These are phyloP conservation scores for Caenorhabditis remanei DNA, from an alignment of 1,140 invertebrate species.

Conservation along the genomic window DNA sequence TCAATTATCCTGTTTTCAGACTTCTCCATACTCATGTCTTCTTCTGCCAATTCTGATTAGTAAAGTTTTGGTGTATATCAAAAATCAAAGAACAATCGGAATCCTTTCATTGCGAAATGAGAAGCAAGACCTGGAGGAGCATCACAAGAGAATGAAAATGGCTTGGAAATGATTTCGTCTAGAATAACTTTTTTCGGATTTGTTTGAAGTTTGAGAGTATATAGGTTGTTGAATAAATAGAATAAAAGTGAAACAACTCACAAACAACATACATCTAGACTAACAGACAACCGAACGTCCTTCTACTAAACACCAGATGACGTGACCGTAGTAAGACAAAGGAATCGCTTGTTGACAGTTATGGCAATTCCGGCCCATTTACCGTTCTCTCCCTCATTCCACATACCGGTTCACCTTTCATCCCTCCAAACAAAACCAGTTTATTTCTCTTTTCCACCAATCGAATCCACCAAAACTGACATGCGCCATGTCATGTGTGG, in stretches of 20 bases:
- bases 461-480: neutral
- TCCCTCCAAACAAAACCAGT: neutral
- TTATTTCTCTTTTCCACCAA: neutral
- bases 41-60: neutral
- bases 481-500: slow-evolving; percentile 16
- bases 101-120: neutral
- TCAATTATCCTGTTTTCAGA: neutral
- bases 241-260: too few relatives aligned
- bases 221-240: too few relatives aligned
- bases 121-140: neutral
- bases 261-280: too few relatives aligned
- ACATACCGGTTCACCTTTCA: neutral
- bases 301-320: too few relatives aligned
- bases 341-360: neutral
- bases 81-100: neutral
- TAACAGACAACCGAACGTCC: too few relatives aligned
- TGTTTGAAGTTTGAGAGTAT: neutral
- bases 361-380: slow-evolving; percentile 9
- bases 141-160: neutral
- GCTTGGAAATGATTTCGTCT: slow-evolving; percentile 11
- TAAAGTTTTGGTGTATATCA: neutral
- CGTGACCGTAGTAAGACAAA: too few relatives aligned
- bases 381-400: neutral
- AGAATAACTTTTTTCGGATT: neutral
- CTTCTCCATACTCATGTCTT: neutral